These are phyloP conservation scores for Nemotelus nigrinus DNA, from an alignment of 2,888 invertebrate genomes.

Conservation along the genomic window DNA sequence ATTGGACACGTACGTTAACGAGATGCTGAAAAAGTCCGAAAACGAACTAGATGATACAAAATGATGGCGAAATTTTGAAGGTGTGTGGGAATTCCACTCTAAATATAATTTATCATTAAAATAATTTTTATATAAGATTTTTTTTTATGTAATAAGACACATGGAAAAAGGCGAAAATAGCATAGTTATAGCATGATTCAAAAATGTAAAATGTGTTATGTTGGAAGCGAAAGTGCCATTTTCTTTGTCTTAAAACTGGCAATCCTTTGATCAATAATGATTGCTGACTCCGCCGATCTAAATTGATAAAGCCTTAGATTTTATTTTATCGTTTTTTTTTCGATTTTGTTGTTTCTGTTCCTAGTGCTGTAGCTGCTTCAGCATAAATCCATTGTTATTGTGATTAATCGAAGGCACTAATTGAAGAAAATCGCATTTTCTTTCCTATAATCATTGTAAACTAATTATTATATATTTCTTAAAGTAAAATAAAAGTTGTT, in stretches of 20 bases:
- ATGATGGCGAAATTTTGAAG: not conserved
- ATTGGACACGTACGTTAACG: conserved; percentile 47
- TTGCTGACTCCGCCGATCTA: not conserved
- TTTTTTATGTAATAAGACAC: conserved; percentile 14
- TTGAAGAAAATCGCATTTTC: conserved; percentile 36
- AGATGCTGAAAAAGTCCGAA: conserved; percentile 33
- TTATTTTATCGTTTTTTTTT: not conserved
- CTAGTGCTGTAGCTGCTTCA: not conserved
- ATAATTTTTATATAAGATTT: conserved; percentile 17
- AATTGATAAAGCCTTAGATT: not conserved
- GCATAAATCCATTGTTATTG: not conserved
- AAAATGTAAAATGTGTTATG: conserved; percentile 5
- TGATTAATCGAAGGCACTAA: not conserved
- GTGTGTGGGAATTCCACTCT: not conserved
- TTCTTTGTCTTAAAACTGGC: not conserved
- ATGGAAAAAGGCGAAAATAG: not conserved
- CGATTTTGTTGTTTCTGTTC: conserved; percentile 23
- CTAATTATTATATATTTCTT: conserved; percentile 16
- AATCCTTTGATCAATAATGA: not conserved
- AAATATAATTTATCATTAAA: conserved; percentile 31
- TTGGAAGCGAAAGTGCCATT: conserved; percentile 41
- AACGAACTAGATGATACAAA: conserved; percentile 30
- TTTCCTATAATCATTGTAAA: conserved; percentile 18
- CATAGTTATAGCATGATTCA: too few relatives aligned
- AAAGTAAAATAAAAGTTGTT: conserved; percentile 11